Base-by-base conservation (phyloP, 2,113 vertebrate genomes). In the Tetrax tetrax region DNA sequence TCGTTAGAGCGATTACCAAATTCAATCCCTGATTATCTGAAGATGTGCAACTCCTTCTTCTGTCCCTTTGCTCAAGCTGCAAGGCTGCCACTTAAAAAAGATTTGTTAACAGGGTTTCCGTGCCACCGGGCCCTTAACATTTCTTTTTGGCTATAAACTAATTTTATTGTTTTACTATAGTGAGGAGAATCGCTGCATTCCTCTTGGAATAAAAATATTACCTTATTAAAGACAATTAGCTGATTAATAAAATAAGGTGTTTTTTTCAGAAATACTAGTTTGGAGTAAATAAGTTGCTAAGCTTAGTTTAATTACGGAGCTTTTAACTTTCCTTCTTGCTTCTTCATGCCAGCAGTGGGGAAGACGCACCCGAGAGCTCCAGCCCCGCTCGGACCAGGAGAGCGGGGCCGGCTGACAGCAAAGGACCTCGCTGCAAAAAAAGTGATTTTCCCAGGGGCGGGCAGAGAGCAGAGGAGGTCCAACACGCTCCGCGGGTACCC, bases 71-170 rank as follows among this genome's bases (percentile, higher is more conserved):
- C 78, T 31, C 37, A 69, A 56, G 47, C 23, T 48, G 53, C 84
- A 68, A 81, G 45, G 25, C 71, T 97, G 83, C 81, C 78, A 95
- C 91, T 92, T 85, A 91, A 96, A 97, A 85, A 92, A 90, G 93
- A 89, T 97, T 96, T 94, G 70, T 95, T 96, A 86, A 35, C 54
- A 51, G 88, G 75, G 25, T 81, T 95, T 43, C 85, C 28, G 80
- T 61, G 93, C 86, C 87, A 72, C 79, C 1, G 1, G 77, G 88
- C 82, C 93, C 74, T 97, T 96, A 96, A 70, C 96, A 87, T 91
- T 87, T 87, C 74, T 81, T 76, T 72, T 74, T 77, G 87, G 56
- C 95, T 57, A 93, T 89, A 93, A 97, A 92, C 14, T 53, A 94
- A 90, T 96, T 95, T 97, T 88, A 97, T 96, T 18, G 59, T 65